Base-by-base conservation (phyloP, 2,113 vertebrate genomes). In the Oreochromis spilurus region DNA sequence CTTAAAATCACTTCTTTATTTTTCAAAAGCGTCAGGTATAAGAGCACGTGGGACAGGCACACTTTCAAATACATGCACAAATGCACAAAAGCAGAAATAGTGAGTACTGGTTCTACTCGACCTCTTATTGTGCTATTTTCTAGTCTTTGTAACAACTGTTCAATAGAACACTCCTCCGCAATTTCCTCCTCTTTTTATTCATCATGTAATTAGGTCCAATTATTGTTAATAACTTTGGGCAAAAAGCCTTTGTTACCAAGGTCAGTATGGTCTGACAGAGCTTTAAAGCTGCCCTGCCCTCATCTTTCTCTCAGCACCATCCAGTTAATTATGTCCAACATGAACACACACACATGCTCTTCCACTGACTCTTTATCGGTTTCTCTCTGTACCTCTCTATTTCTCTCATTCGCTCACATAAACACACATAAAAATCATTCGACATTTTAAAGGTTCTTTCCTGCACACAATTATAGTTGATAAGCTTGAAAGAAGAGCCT, bases 131-230 rank as follows among this genome's bases (percentile, higher is more conserved):
- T 90, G 83, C 57, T 62, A 60, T 87, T 88, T 89, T 86, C 50
- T 62, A 58, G 58, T 62, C 84, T 89, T 53, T 88, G 62, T 83
- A 90, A 89, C 12, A 9, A 86, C 87, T 84, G 85, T 86, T 89
- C 87, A 84, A 82, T 77, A 82, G 72, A 93, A 89, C 36, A 60
- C 78, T 80, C 82, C 86, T 79, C 84, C 40, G 75, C 88, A 92
- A 93, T 94, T 92, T 93, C 83, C 82, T 67, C 67, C 50, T 90
- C 87, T 83, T 92, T 93, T 93, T 82, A 83, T 88, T 89, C 70
- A 75, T 93, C 72, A 87, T 91, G 91, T 94, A 94, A 93, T 94
- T 94, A 91, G 75, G 78, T 92, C 88, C 85, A 94, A 93, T 93
- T 93, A 94, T 91, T 88, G 88, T 91, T 93, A 90, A 92, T 93